Evolutionary conservation across 2,888 invertebrate genomes (phyloP), one percentile per base, ranked within the genome.

Genomic region (Allolobophora icterica): DNA sequence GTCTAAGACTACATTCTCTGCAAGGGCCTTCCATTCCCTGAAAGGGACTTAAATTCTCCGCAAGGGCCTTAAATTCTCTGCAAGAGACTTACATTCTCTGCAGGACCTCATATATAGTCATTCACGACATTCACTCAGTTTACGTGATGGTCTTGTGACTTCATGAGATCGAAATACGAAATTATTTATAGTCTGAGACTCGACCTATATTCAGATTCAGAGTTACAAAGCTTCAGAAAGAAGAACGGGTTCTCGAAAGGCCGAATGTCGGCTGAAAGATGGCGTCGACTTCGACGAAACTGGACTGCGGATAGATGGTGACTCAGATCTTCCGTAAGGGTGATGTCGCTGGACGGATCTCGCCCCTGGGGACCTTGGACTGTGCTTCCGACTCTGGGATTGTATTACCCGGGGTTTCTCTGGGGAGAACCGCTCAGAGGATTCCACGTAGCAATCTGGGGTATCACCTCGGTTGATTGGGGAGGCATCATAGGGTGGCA

Each of bases 291-390:
- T 71, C 71, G 24, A 52, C 8, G 52, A 24, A 8, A 52, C 52
- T 52, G 52, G 52, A 24, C 52, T 52, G 52, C 52, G 52, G 24
- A 24, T 24, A 52, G 52, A 52, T 5, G 52, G 52, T 8, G 71
- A 71, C n/a, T n/a, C 71, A n/a, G 71, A 71, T n/a, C n/a, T 71
- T 71, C 71, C 71, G 71, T 71, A 71, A 71, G 71, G 71, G 71
- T 71, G 71, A 71, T 71, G 71, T n/a, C 71, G 71, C 30, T 71
- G 71, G 30, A 8, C 6, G 3, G 30, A n/a, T n/a, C n/a, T 71
- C 71, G 3, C 8, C n/a, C 1, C 71, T n/a, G 71, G 71, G 8
- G 71, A 71, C n/a, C 71, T 71, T 11, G 71, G 13, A n/a, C 71
- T n/a, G 30, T n/a, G 71, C n/a, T 71, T 71, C n/a, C 71, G 71